A percentile compares a stretch with the other conserved stretches of the same genome.
phyloP scores from a whole-genome alignment of 2,797 vertebrate species.

The Danio choprae region DNA sequence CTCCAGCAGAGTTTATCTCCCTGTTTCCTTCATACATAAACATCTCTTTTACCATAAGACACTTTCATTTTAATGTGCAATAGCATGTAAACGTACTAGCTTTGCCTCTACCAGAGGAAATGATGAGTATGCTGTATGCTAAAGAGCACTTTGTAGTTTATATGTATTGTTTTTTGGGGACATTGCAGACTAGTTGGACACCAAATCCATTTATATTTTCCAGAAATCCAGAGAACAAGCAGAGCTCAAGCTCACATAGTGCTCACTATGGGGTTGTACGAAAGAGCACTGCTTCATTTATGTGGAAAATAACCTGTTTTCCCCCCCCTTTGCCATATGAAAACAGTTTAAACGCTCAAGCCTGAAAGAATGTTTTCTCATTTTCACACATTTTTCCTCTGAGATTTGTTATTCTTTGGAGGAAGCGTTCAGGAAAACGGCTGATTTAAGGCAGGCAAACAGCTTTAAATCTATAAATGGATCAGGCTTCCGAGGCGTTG shows the following conservation, averaged over 20 bases:
- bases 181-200: neutral
- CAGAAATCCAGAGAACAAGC: neutral
- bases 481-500: constrained; percentile 15
- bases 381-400: constrained; percentile 19
- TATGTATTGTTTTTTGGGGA: neutral
- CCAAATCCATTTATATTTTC: constrained; percentile 18
- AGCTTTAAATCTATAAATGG: constrained; percentile 7
- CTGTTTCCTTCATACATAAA: constrained; percentile 22
- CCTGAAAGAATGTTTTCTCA: constrained; percentile 25
- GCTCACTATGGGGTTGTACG: constrained; percentile 1
- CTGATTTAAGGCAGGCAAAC: constrained; percentile 18
- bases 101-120: neutral
- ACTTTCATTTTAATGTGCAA: neutral
- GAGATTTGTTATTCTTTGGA: constrained; percentile 13
- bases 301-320: constrained; percentile 23
- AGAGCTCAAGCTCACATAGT: constrained; percentile 2
- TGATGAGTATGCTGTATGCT: neutral
- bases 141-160: neutral
- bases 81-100: neutral
- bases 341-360: constrained; percentile 20
- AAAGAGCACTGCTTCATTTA: constrained; percentile 25
- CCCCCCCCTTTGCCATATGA: neutral
- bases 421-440: constrained; percentile 24
- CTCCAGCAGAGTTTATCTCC: constrained; percentile 32
- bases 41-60: constrained; percentile 6